Base-by-base conservation (phyloP, 2,888 invertebrate genomes). In the Nesidiocoris tenuis region DNA sequence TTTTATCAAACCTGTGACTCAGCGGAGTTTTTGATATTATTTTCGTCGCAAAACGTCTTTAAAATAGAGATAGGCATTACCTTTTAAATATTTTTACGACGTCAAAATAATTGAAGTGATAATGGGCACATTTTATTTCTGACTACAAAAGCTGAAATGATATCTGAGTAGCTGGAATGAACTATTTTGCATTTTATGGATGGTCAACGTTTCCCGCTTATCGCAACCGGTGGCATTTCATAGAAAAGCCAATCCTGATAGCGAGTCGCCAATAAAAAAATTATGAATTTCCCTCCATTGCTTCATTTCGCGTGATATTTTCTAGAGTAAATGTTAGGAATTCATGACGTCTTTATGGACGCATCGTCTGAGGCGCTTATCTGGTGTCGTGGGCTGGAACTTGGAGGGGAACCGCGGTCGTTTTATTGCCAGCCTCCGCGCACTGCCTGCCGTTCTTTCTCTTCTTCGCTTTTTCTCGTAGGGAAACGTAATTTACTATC, bases 401-500 rank as follows among this genome's bases (percentile, higher is more conserved):
- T 54, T 54, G 9, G 18, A 19, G 59, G n/a, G 59, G 39, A 39
- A 39, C 39, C 39, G 59, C 3, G 5, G 18, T 59, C 59, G 59
- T 59, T 59, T 59, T 59, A 59, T 59, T 18, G n/a, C 18, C 17
- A 59, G 18, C 17, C n/a, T 18, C 17, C 59, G n/a, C 17, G 59
- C 59, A n/a, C n/a, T 59, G 18, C 18, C 59, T 59, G 2, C 18
- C 7, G 3, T 59, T n/a, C n/a, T 59, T 18, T n/a, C n/a, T 16
- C 59, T 39, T 12, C 39, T 39, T 39, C n/a, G n/a, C n/a, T n/a
- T n/a, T n/a, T 39, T 39, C 39, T 39, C 12, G 3, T 12, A 39
- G 18, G n/a, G 59, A 59, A 59, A 59, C 18, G 59, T 59, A 59
- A 59, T 59, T 59, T 59, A 59, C 59, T n/a, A 19, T 18, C 59